phyloP scores from a whole-genome alignment of 64 coral and sea anemone genomes.

The Porites australiensis region DNA sequence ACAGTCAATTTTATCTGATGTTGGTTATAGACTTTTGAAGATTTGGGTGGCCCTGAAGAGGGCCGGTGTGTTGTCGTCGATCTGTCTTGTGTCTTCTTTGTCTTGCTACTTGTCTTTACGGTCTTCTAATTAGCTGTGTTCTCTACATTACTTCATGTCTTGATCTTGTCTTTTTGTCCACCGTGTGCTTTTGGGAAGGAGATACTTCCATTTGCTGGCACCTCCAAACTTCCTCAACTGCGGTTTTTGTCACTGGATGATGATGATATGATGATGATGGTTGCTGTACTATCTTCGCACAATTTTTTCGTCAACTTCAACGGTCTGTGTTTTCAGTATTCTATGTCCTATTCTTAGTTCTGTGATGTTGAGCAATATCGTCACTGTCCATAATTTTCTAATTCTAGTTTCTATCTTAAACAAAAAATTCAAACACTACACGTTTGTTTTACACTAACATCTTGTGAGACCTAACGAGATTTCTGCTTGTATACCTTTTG shows the following conservation, averaged over 20 bases:
- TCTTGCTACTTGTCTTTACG: neutral
- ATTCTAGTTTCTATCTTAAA: neutral
- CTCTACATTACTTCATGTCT: neutral
- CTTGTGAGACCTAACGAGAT: neutral
- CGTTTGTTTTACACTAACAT: neutral
- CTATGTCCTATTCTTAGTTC: neutral
- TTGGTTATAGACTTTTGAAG: slow-evolving; percentile 74
- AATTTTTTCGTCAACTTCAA: neutral
- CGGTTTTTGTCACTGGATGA: neutral
- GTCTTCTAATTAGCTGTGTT: neutral
- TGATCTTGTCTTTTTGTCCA: neutral
- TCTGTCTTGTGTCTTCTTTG: neutral
- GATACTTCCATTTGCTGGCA: slow-evolving; percentile 15
- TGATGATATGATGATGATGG: neutral
- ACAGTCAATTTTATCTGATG: slow-evolving; percentile 7
- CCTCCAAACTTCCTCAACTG: slow-evolving; percentile 12
- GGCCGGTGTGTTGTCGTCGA: slow-evolving; percentile 55
- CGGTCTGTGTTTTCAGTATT: neutral
- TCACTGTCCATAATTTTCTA: neutral
- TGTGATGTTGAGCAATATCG: neutral
- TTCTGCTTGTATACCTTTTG: neutral
- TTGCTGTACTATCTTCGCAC: neutral
- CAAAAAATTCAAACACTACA: neutral
- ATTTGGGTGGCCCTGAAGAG: slow-evolving; percentile 82
- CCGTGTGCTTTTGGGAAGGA: slow-evolving; percentile 16